These are phyloP conservation scores for Gymnoscopelus braueri DNA, from an alignment of 2,797 vertebrate genomes.

Conservation along the genomic window DNA sequence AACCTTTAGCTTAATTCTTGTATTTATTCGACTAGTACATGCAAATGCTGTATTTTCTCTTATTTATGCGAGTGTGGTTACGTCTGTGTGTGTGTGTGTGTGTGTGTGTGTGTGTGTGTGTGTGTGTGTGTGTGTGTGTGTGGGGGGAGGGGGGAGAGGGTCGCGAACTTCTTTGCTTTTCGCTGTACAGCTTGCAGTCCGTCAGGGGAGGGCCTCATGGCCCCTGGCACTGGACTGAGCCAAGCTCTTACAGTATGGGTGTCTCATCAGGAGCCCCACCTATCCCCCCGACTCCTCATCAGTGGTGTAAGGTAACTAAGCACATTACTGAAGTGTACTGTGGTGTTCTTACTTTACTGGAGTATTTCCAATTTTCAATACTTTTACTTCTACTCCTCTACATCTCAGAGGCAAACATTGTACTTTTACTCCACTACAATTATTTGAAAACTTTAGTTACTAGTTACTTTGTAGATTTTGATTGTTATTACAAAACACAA, in stretches of 20 bases:
- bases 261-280: slow-evolving; percentile 43
- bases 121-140: slow-evolving; percentile 9
- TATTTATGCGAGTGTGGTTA: neutral
- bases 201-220: slow-evolving; percentile 60
- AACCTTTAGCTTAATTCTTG: too few relatives aligned
- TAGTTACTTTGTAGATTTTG: too few relatives aligned
- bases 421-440: too few relatives aligned
- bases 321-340: too few relatives aligned
- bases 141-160: neutral
- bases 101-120: slow-evolving; percentile 7
- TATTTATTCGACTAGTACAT: too few relatives aligned
- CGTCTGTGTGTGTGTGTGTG: slow-evolving; percentile 11
- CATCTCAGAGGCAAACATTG: too few relatives aligned
- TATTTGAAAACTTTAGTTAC: too few relatives aligned
- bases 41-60: neutral
- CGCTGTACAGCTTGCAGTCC: slow-evolving; percentile 40
- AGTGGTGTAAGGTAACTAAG: too few relatives aligned
- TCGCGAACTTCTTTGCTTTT: slow-evolving; percentile 31
- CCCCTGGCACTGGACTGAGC: slow-evolving; percentile 30
- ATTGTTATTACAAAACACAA: too few relatives aligned
- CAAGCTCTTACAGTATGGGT: slow-evolving; percentile 38
- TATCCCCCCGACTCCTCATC: neutral
- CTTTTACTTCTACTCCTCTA: too few relatives aligned
- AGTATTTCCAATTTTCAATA: too few relatives aligned
- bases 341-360: too few relatives aligned